These are phyloP conservation scores for Caenorhabditis sinica DNA, from an alignment of 2,888 invertebrate genomes.

Conservation along the genomic window DNA sequence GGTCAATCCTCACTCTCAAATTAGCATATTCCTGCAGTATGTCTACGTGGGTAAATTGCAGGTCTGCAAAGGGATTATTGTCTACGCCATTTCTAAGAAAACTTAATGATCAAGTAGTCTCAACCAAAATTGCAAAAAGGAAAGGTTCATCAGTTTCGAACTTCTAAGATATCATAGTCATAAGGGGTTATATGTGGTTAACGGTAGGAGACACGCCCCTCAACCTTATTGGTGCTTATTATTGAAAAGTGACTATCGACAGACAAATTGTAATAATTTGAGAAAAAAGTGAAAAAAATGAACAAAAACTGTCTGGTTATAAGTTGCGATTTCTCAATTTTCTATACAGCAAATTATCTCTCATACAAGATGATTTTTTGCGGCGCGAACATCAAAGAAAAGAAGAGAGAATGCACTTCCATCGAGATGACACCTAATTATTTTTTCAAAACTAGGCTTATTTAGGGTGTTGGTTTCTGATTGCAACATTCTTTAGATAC, in stretches of 20 bases:
- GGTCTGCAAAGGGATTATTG: background rate
- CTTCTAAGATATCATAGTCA: background rate
- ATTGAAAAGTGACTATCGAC: background rate
- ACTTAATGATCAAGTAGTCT: background rate
- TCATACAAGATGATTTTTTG: conserved; percentile 21
- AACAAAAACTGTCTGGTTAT: conserved; percentile 31
- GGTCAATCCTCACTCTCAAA: no score
- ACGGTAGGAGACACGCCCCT: background rate
- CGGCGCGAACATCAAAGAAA: conserved; percentile 55
- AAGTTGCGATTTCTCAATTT: conserved; percentile 32
- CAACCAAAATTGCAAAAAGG: background rate
- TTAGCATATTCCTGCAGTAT: no score
- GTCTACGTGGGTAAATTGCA: conserved; percentile 2
- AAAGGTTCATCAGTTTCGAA: background rate
- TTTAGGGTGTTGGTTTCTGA: background rate
- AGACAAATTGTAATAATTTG: conserved; percentile 20
- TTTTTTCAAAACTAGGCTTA: conserved; percentile 26
- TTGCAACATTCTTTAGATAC: conserved; percentile 26
- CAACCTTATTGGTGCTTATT: conserved; percentile 29
- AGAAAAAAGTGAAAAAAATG: conserved; percentile 3
- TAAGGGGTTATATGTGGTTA: background rate
- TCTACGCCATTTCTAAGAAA: conserved; percentile 20
- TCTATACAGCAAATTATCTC: background rate
- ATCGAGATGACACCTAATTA: conserved; percentile 49
- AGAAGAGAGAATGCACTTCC: conserved; percentile 47